Conservation (phyloP, 2,888 invertebrate genomes). For the Villa cingulata region DNA sequence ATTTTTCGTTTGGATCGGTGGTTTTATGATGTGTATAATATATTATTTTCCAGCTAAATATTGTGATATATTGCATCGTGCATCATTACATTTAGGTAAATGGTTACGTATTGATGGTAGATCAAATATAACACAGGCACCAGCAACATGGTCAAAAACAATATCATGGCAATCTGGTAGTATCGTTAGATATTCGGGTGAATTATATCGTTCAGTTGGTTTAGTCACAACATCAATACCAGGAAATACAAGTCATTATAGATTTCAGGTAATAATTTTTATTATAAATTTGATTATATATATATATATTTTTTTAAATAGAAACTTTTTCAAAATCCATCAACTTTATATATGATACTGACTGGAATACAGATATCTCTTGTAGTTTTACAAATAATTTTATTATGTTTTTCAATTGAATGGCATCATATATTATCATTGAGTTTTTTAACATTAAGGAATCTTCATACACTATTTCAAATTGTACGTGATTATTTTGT, state of each 20-base stretch:
- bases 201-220: slow-evolving; percentile 61
- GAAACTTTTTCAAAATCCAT: slow-evolving; percentile 79
- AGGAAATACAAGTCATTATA: slow-evolving; percentile 59
- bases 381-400: slow-evolving; percentile 62
- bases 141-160: slow-evolving; percentile 40
- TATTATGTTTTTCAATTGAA: slow-evolving; percentile 64
- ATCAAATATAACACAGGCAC: slow-evolving; percentile 12
- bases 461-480: slow-evolving; percentile 85
- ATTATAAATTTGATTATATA: slow-evolving; percentile 5
- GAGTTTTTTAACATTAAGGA: slow-evolving; percentile 72
- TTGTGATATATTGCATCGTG: slow-evolving; percentile 80
- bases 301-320: slow-evolving; percentile 37
- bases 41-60: slow-evolving; percentile 54
- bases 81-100: slow-evolving; percentile 73
- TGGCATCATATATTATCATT: slow-evolving; percentile 89
- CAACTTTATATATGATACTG: slow-evolving; percentile 56
- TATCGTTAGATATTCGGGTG: slow-evolving; percentile 56
- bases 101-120: slow-evolving; percentile 30
- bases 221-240: slow-evolving; percentile 79
- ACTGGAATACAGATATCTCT: slow-evolving; percentile 56
- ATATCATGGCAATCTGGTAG: slow-evolving; percentile 64
- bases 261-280: slow-evolving; percentile 68
- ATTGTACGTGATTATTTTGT: slow-evolving; percentile 75
- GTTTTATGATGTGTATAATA: slow-evolving; percentile 63
- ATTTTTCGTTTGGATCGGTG: slow-evolving; percentile 69